Percentiles rank a stretch among this genome's conserved stretches.
Evolutionary conservation across 1,140 invertebrate genomes (phyloP).

Genomic region (Teleopsis dalmanni): DNA sequence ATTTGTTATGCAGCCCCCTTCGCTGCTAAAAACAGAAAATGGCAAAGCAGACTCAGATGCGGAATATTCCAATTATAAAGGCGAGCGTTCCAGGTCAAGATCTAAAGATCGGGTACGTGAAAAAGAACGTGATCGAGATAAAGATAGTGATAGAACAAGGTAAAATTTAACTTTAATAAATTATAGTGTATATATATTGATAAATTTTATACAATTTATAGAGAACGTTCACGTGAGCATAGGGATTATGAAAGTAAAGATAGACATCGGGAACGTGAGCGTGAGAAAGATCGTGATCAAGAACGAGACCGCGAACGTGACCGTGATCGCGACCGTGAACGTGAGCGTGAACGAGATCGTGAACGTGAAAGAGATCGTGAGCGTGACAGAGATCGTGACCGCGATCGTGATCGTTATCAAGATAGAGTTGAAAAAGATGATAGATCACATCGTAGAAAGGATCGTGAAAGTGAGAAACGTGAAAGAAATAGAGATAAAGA

Average conservation of each 20-base stretch:
- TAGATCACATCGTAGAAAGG: too few relatives aligned
- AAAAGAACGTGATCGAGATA: constrained; percentile 13
- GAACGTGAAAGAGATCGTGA: constrained; percentile 44
- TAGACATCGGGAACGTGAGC: constrained; percentile 1
- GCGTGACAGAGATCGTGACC: constrained; percentile 26
- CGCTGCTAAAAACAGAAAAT: not conserved
- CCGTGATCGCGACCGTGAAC: constrained; percentile 27
- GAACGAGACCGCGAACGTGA: constrained; percentile 45
- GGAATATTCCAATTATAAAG: constrained; percentile 7
- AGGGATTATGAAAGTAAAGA: constrained; percentile 10
- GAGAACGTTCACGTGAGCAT: constrained; percentile 23
- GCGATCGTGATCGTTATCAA: constrained; percentile 7
- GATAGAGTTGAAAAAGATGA: too few relatives aligned
- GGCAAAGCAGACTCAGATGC: constrained; percentile 2
- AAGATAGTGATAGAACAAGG: too few relatives aligned
- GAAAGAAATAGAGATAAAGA: constrained; percentile 44
- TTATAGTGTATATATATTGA: not conserved
- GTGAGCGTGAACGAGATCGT: not conserved
- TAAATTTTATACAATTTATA: not conserved
- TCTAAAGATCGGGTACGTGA: constrained; percentile 12
- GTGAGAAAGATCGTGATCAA: constrained; percentile 39
- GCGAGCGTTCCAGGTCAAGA: constrained; percentile 26
- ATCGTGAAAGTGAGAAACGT: constrained; percentile 22
- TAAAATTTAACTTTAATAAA: too few relatives aligned
- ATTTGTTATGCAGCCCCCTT: constrained; percentile 1